phyloP scores from a whole-genome alignment of 2,888 invertebrate species.

The Phyllotreta cruciferae region DNA sequence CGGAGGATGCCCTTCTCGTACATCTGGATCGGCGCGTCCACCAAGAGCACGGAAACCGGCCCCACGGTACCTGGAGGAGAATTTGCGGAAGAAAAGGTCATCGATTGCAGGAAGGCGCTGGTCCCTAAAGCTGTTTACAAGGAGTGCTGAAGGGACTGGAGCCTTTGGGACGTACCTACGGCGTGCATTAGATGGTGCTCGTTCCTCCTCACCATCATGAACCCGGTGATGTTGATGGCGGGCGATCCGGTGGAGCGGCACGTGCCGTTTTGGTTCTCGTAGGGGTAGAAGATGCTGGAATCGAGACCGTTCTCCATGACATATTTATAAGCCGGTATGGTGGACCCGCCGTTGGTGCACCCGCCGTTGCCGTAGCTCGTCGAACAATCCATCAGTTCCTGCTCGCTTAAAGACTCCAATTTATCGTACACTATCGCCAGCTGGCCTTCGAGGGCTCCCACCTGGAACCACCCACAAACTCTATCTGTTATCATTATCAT shows the following conservation, averaged over 20 bases:
- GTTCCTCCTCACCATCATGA: too few species aligned
- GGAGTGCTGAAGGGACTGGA: too few species aligned
- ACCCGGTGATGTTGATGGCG: neutral
- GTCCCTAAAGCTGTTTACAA: too few species aligned
- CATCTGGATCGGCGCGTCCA: constrained; percentile 29
- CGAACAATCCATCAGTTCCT: constrained; percentile 5
- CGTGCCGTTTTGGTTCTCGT: neutral
- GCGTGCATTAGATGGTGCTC: too few species aligned
- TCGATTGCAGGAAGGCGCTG: too few species aligned
- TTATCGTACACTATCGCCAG: neutral
- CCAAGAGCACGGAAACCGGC: too few species aligned
- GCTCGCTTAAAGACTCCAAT: neutral
- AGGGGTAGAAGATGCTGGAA: neutral
- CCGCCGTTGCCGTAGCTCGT: neutral
- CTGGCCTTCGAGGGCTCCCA: constrained; percentile 6
- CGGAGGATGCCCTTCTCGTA: constrained; percentile 21
- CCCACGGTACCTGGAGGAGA: too few species aligned
- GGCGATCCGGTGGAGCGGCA: neutral
- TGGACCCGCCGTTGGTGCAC: neutral
- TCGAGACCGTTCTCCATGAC: neutral
- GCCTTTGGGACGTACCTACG: too few species aligned
- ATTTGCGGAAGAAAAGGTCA: too few species aligned
- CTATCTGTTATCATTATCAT: too few species aligned
- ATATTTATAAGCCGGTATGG: neutral
- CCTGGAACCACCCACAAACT: neutral